These are phyloP conservation scores for Enteromius unitaeniatus DNA, from an alignment of 2,797 vertebrate species.

Conservation along the genomic window DNA sequence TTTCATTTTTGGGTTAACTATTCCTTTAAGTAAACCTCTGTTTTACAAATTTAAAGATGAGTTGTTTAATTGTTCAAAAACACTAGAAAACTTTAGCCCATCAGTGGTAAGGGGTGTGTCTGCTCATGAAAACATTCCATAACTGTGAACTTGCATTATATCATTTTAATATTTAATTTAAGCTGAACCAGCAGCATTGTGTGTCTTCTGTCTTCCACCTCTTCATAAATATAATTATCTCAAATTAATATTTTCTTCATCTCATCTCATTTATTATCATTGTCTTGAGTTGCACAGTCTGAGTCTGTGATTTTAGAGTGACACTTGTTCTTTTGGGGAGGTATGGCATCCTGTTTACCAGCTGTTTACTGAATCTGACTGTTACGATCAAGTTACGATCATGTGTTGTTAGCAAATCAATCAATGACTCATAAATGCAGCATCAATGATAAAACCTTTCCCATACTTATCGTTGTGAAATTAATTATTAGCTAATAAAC, in stretches of 20 bases:
- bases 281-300: neutral
- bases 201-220: neutral
- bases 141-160: neutral
- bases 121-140: neutral
- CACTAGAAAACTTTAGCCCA: too few relatives aligned
- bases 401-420: neutral
- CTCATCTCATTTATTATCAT: neutral
- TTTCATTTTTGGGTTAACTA: too few relatives aligned
- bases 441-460: neutral
- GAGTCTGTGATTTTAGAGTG: neutral
- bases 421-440: slow-evolving; percentile 6
- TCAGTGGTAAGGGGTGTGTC: too few relatives aligned
- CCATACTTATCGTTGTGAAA: neutral
- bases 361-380: slow-evolving; percentile 10
- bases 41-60: neutral
- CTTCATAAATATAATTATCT: neutral
- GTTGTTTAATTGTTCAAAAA: too few relatives aligned
- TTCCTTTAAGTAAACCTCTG: neutral
- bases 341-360: slow-evolving; percentile 2
- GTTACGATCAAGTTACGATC: neutral
- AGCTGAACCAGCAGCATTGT: neutral
- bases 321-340: slow-evolving; percentile 7
- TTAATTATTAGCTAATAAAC: neutral
- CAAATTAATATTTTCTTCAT: neutral
- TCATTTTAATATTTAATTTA: neutral